phyloP scores from a whole-genome alignment of 2,113 vertebrate genomes.

The Gopherus flavomarginatus region DNA sequence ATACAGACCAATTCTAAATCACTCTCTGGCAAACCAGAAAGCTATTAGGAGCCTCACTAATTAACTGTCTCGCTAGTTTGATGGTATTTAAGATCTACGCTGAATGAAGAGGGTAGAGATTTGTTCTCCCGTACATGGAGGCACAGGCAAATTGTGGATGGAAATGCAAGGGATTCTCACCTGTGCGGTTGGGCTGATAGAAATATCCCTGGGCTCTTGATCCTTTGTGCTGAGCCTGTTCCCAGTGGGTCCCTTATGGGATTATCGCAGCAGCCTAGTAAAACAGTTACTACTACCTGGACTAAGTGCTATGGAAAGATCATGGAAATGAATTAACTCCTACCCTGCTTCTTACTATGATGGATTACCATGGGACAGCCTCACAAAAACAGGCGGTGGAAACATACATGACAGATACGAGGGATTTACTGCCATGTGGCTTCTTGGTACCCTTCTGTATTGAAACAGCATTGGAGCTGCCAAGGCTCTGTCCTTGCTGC shows the following conservation, averaged over 20 bases:
- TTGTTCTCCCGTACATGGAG: neutral
- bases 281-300: constrained; percentile 14
- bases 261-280: constrained; percentile 15
- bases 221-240: constrained; percentile 26
- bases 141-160: neutral
- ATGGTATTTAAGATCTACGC: neutral
- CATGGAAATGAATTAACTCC: constrained; percentile 35
- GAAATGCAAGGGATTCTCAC: neutral
- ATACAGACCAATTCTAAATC: neutral
- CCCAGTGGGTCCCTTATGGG: neutral
- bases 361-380: neutral
- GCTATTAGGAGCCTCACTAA: rapidly evolving
- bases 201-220: neutral
- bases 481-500: neutral
- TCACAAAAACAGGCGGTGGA: neutral
- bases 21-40: neutral
- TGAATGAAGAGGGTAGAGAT: neutral
- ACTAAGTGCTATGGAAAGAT: neutral
- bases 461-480: neutral
- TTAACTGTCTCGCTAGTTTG: neutral
- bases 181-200: neutral
- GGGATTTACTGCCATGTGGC: neutral
- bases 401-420: rapidly evolving
- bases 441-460: neutral
- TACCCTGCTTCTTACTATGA: neutral